Conservation (phyloP, 2,113 vertebrate species). For the Phalacrocorax pelagicus region DNA sequence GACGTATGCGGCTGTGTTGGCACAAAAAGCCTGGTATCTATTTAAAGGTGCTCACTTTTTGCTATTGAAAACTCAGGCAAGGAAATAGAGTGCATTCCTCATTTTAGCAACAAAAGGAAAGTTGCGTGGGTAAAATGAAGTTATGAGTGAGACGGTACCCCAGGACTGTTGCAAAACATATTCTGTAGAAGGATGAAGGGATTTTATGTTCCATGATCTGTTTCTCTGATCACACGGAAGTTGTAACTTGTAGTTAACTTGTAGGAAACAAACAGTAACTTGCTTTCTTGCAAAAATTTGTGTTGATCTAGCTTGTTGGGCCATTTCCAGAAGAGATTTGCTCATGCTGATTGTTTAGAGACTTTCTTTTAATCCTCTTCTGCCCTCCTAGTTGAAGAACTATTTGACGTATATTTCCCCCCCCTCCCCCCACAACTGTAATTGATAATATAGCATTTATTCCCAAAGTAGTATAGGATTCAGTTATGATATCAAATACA, state of each 20-base stretch:
- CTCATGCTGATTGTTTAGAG: neutral
- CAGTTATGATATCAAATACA: neutral
- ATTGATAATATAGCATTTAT: neutral
- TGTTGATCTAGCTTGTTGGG: neutral
- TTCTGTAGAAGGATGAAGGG: neutral
- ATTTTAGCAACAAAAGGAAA: neutral
- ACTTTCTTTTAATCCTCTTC: neutral
- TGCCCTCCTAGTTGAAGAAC: neutral
- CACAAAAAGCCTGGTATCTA: neutral
- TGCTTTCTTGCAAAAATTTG: neutral
- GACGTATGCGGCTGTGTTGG: neutral
- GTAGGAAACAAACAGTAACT: neutral
- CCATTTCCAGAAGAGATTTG: neutral
- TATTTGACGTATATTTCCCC: neutral
- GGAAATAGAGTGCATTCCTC: neutral
- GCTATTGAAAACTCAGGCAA: neutral
- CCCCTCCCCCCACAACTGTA: accelerated
- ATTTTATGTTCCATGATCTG: neutral
- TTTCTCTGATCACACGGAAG: neutral
- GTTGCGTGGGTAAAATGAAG: neutral
- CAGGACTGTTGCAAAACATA: neutral
- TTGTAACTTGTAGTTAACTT: neutral
- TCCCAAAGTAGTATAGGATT: neutral
- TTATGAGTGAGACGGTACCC: neutral
- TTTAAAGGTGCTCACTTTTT: neutral